Evolutionary conservation across 2,113 vertebrate genomes (phyloP), one percentile per base, ranked within the genome.

Genomic region (Synodontis membranacea): DNA sequence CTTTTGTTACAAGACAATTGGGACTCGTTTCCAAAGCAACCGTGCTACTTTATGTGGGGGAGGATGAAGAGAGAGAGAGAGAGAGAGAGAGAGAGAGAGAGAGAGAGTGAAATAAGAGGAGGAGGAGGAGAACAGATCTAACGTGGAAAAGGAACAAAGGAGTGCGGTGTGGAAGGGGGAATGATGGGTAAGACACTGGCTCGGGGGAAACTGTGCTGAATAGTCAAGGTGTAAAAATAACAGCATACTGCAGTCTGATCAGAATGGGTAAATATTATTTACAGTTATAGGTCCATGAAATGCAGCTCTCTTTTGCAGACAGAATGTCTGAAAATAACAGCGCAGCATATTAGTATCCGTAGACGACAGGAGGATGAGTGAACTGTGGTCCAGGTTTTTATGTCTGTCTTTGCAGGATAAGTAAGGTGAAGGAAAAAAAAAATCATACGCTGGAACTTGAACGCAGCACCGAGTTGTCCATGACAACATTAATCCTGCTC

Each of bases 1-100:
- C 87, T 93, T 95, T 95, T 95, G 95, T 95, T 93, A 84, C 84
- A 75, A 89, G 92, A 96, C 95, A 95, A 95, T 95, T 89, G 93
- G 91, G 92, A 94, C 88, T 80, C 0, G 94, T 96, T 95, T 93
- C 95, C 94, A 83, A 68, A 93, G 94, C 91, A 95, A 96, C 94
- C 84, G 90, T 90, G 89, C 93, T 94, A 91, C 88, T 93, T 92
- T 90, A 89, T 37, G 14, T 88, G 87, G 91, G 94, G 92, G 91
- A 87, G 84, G 79, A 83, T 64, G 68, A 58, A 58, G 60, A 34
- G 28, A 78, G 37, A 31, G 60, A 70, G 25, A 64, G 83, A 75
- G 89, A 91, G 89, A 87, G 90, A 85, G 86, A 90, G 88, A 90
- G 93, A 93, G 91, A 89, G 91, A 91, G 83, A 86, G 44, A 81